Percentiles rank a stretch among this genome's conserved stretches.
Evolutionary conservation across 1,140 invertebrate species (phyloP).

Genomic region (Coelopa frigida): DNA sequence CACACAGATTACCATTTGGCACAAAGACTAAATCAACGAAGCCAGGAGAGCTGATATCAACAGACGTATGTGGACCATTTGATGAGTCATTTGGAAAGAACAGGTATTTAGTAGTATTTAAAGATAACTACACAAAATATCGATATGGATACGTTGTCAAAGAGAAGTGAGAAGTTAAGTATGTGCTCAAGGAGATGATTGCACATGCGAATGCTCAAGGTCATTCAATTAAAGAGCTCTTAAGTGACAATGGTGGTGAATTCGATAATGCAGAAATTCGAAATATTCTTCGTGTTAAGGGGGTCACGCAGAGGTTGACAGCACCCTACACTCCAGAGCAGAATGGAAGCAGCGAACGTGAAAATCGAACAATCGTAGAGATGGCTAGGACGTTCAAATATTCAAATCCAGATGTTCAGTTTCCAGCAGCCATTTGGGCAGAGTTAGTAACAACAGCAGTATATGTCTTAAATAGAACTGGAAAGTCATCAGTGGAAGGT

Average conservation of each 20-base stretch:
- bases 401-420: constrained; percentile 9
- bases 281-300: constrained; percentile 20
- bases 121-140: constrained; percentile 17
- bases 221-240: constrained; percentile 12
- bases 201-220: constrained; percentile 5
- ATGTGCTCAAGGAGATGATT: constrained; percentile 10
- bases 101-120: constrained; percentile 16
- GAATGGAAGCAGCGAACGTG: constrained; percentile 43
- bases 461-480: constrained; percentile 9
- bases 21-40: too few relatives aligned
- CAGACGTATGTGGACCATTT: constrained; percentile 8
- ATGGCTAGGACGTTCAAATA: constrained; percentile 25
- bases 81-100: constrained; percentile 2
- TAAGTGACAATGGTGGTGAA: constrained; percentile 31
- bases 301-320: constrained; percentile 9
- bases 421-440: constrained; percentile 25
- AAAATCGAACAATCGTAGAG: constrained; percentile 44
- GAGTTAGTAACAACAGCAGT: constrained; percentile 10
- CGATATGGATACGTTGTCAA: constrained; percentile 12
- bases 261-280: constrained; percentile 31
- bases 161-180: constrained; percentile 13
- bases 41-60: too few relatives aligned
- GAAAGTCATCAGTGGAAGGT: constrained; percentile 5
- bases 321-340: constrained; percentile 42
- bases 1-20: too few relatives aligned